A percentile compares a stretch with the other conserved stretches of the same genome.
These are phyloP conservation scores for Rhinolophus sinicus DNA, from an alignment of 2,113 vertebrate species.

Conservation along the genomic window DNA sequence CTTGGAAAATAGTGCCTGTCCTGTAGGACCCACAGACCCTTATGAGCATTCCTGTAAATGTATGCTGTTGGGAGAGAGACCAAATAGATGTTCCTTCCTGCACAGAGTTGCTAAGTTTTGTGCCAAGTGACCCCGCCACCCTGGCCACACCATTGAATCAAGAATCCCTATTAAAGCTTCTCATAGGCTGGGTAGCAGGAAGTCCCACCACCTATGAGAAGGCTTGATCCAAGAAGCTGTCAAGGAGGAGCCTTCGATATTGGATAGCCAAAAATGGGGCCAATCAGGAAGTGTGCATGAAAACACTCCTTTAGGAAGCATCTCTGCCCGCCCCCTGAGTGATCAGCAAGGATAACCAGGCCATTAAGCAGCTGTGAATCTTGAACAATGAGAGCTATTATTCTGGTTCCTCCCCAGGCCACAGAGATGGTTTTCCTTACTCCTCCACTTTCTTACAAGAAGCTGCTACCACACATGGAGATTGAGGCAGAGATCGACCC, in stretches of 20 bases:
- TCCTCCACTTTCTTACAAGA: background rate
- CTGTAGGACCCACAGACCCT: background rate
- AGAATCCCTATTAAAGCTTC: background rate
- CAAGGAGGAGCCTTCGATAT: background rate
- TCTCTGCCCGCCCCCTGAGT: background rate
- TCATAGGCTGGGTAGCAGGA: background rate
- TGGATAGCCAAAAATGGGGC: background rate
- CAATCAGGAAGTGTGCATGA: background rate
- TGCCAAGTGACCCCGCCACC: background rate
- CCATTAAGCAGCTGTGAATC: background rate
- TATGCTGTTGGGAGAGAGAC: background rate
- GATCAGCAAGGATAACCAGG: background rate
- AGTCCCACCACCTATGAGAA: background rate
- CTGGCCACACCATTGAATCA: no score
- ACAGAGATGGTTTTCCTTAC: background rate
- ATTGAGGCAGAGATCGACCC: background rate
- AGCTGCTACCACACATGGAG: background rate
- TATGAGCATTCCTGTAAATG: accelerated
- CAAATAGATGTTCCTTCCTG: background rate
- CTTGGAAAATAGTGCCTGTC: no score
- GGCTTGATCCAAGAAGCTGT: background rate
- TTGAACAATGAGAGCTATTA: background rate
- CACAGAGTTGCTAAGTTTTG: background rate
- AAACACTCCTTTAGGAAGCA: background rate
- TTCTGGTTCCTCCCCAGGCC: background rate